Base-by-base conservation (phyloP, 2,113 vertebrate species). In the Columbina picui region DNA sequence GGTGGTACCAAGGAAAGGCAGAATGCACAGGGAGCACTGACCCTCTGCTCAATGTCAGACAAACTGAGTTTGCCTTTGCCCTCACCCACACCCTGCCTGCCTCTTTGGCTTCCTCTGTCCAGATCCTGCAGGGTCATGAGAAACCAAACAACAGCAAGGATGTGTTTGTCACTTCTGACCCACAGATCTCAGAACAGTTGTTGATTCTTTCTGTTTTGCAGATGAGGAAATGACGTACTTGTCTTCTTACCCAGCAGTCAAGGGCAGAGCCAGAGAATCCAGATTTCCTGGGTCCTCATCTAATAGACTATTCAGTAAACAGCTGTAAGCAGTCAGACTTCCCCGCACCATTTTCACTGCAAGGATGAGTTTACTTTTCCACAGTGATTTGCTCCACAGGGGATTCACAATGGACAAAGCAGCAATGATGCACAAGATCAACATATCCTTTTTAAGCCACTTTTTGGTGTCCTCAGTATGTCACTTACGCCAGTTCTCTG, bases 11-110 rank as follows among this genome's bases (percentile, higher is more conserved):
- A 55, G 23, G 30, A 55, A 81, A 60, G 20, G 47, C 27, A 69
- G n/a, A 88, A 91, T 0, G 2, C 20, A 30, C 0, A 2, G 52
- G 25, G 20, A 74, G 59, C n/a, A 61, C 20, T 12, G 7, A 43
- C 49, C n/a, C 9, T 23, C 12, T 1, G 3, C 43, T 34, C 10
- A 5, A n/a, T 16, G 12, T 34, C 52, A n/a, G 19, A 60, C 30
- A 59, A 60, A 20, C 39, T 67, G 52, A 67, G 25, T 13, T 61
- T 65, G 52, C 25, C 29, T 45, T 25, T 71, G 52, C 25, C 26
- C 27, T 75, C 32, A 53, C 14, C 20, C 0, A 2, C 39, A 55
- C 25, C 30, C 34, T 43, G 34, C 23, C 60, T 38, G 7, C 36
- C 5, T 18, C 38, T 70, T 13, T 3, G 17, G 21, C 22, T 45